Evolutionary conservation across 2,888 invertebrate species (phyloP), one percentile per base, ranked within the genome.

Genomic region (Agonum fuliginosum): DNA sequence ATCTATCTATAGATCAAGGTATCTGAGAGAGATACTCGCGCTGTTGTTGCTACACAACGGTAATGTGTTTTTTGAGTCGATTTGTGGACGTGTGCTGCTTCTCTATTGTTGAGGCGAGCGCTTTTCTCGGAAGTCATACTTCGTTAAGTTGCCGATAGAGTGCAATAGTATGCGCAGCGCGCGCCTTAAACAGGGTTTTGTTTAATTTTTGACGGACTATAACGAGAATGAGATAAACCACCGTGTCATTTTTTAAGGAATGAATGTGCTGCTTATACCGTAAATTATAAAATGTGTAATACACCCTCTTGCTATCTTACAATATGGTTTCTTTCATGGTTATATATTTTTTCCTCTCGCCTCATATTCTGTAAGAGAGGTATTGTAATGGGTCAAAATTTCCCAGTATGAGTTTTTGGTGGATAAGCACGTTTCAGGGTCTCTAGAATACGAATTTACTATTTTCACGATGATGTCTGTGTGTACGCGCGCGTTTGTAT

Each of bases 51-150:
- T 43, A 46, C 10, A 74, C 20, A 67, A 75, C 51, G 75, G 67
- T 51, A 51, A 14, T 2, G 20, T 48, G 51, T 41, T 70, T 75
- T 75, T 67, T 54, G 19, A 12, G 37, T 72, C 72, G 34, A 12
- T 72, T 75, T 75, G 30, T 65, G 19, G 12, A 65, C 75, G 67
- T 75, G 48, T 67, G 48, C 54, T 67, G 48, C 54, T 54, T 75
- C 48, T 75, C 75, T 67, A 75, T 75, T 75, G 51, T 75, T 67
- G 46, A 34, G 22, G 22, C 34, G 48, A 37, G 48, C 19, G 67
- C 48, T 67, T 67, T 75, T 67, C 67, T 67, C 48, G 46, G 75
- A 75, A 75, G 67, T 75, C 37, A 34, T 67, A 75, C 67, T 75
- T 75, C 74, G 75, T 75, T 75, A 75, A 51, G 46, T 75, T 34